These are phyloP conservation scores for Agrotis clavis DNA, from an alignment of 2,888 invertebrate species.

Conservation along the genomic window DNA sequence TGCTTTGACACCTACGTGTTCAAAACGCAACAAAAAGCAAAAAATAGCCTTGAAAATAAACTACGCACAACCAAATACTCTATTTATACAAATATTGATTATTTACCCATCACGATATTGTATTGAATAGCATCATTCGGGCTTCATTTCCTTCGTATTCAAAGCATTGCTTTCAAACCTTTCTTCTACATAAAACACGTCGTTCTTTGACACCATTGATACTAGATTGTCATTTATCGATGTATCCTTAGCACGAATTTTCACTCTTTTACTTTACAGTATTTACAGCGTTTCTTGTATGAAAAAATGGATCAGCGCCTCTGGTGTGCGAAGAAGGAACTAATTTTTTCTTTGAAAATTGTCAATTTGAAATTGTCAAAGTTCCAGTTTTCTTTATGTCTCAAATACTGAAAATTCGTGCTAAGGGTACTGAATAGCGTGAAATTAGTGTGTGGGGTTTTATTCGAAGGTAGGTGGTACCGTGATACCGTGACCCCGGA, in stretches of 20 bases:
- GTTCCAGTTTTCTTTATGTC: too few relatives aligned
- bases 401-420: too few relatives aligned
- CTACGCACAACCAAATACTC: not conserved
- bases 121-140: not conserved
- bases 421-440: conserved; percentile 39
- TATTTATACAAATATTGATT: not conserved
- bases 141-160: conserved; percentile 21
- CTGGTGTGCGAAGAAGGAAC: too few relatives aligned
- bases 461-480: not conserved
- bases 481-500: too few relatives aligned
- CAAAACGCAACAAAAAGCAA: not conserved
- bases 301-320: too few relatives aligned
- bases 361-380: too few relatives aligned
- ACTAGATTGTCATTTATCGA: conserved; percentile 29
- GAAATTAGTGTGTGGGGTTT: conserved; percentile 34
- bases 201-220: conserved; percentile 31
- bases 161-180: conserved; percentile 18
- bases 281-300: too few relatives aligned
- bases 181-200: conserved; percentile 17
- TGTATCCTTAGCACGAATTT: too few relatives aligned
- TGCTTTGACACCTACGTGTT: too few relatives aligned
- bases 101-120: conserved; percentile 8
- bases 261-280: too few relatives aligned
- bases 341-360: too few relatives aligned
- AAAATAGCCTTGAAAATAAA: not conserved